Evolutionary conservation across 2,888 invertebrate genomes (phyloP).

Genomic region (Latheticus oryzae): DNA sequence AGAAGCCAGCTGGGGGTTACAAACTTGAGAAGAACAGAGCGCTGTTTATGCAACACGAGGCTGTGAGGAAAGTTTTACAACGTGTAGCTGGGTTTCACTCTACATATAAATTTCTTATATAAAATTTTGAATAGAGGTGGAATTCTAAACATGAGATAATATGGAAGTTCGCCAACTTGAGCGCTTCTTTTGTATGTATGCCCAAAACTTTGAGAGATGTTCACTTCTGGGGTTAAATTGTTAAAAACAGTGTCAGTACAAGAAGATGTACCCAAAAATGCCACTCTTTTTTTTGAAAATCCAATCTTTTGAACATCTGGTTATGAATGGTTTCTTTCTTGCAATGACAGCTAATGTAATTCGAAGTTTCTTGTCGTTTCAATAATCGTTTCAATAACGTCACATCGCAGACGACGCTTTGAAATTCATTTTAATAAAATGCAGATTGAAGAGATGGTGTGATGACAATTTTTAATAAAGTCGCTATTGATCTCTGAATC

Average conservation of each 20-base stretch:
- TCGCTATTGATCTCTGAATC: conserved; percentile 54
- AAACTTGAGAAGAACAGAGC: conserved; percentile 47
- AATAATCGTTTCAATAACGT: neutral
- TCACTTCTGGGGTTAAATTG: conserved; percentile 16
- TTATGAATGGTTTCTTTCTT: too few species aligned
- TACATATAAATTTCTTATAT: conserved; percentile 62
- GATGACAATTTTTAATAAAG: conserved; percentile 43
- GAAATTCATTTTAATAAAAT: conserved; percentile 29
- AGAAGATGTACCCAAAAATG: neutral
- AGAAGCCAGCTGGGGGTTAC: conserved; percentile 59
- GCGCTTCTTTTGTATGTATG: conserved; percentile 41
- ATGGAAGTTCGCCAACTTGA: conserved; percentile 54
- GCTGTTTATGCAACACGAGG: conserved; percentile 57
- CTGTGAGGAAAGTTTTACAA: conserved; percentile 61
- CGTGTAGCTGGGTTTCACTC: conserved; percentile 61
- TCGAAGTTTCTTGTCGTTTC: too few species aligned
- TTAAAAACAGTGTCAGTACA: conserved; percentile 23
- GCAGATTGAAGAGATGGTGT: conserved; percentile 14
- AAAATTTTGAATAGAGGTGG: conserved; percentile 58
- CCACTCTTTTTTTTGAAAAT: too few species aligned
- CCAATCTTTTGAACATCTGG: too few species aligned
- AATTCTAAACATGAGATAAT: conserved; percentile 53
- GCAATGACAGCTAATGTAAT: too few species aligned
- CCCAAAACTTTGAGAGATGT: conserved; percentile 12
- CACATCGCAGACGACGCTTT: conserved; percentile 1